phyloP scores from a whole-genome alignment of 2,888 invertebrate species.

The Macroteleia sp. region DNA sequence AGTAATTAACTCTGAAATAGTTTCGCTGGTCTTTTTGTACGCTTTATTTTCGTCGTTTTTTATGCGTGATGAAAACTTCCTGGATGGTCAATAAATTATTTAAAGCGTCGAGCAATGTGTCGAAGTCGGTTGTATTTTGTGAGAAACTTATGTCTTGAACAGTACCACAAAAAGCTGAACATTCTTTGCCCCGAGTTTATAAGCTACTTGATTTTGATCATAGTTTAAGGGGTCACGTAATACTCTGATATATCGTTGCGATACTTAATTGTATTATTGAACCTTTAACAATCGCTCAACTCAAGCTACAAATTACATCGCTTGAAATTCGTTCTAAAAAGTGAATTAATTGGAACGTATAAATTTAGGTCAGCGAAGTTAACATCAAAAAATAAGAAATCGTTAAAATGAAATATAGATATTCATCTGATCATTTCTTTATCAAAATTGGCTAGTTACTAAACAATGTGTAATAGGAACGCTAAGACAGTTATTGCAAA shows the following conservation, averaged over 20 bases:
- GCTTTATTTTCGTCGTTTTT: constrained; percentile 13
- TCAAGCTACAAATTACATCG: not conserved
- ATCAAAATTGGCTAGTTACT: no score
- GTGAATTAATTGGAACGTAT: no score
- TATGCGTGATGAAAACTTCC: constrained; percentile 12
- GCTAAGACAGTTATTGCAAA: no score
- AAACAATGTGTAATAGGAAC: no score
- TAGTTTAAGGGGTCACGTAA: constrained; percentile 33
- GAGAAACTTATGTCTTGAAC: constrained; percentile 1
- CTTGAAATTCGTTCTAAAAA: constrained; percentile 13
- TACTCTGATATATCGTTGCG: constrained; percentile 27
- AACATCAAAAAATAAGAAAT: no score
- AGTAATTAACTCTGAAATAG: constrained; percentile 33
- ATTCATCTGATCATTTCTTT: no score
- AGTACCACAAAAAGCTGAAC: constrained; percentile 11
- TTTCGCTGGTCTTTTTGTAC: not conserved
- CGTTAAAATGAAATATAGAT: no score
- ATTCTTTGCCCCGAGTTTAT: constrained; percentile 16
- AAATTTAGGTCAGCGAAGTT: no score
- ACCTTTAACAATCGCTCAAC: constrained; percentile 20
- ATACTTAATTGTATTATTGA: constrained; percentile 37
- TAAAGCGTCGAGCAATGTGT: constrained; percentile 10
- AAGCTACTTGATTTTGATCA: constrained; percentile 33
- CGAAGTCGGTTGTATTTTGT: constrained; percentile 5
- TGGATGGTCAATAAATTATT: constrained; percentile 27